These are phyloP conservation scores for Cricetomys ansorgei DNA, from an alignment of 2,113 vertebrate genomes.

Conservation along the genomic window DNA sequence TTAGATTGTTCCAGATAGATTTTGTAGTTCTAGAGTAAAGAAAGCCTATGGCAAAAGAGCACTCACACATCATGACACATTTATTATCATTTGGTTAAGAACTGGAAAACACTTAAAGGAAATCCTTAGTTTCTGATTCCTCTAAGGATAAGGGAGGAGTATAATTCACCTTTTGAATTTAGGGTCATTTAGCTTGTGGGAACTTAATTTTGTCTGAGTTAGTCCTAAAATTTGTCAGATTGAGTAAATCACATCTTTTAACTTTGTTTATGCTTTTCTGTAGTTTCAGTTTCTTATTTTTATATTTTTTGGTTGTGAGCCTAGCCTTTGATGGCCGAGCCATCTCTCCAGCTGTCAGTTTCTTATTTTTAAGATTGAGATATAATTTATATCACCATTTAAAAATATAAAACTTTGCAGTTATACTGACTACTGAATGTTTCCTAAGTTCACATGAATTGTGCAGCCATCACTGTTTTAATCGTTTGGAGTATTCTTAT, in stretches of 20 bases:
- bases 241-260: neutral
- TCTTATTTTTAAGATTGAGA: neutral
- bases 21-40: slow-evolving; percentile 57
- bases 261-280: slow-evolving; percentile 50
- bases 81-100: slow-evolving; percentile 52
- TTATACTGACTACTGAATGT: neutral
- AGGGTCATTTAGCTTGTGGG: neutral
- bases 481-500: neutral
- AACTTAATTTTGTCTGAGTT: slow-evolving; percentile 51
- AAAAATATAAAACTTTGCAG: slow-evolving; percentile 15
- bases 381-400: slow-evolving; percentile 43
- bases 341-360: too few species aligned
- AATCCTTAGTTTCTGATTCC: slow-evolving; percentile 48
- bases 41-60: slow-evolving; percentile 46
- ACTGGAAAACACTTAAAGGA: slow-evolving; percentile 46
- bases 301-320: too few species aligned
- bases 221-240: neutral
- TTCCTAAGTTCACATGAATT: neutral
- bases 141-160: slow-evolving; percentile 17
- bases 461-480: neutral
- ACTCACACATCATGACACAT: slow-evolving; percentile 37
- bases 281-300: neutral
- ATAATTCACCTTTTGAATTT: slow-evolving; percentile 26
- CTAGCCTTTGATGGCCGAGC: too few species aligned
- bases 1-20: slow-evolving; percentile 62